These are phyloP conservation scores for Pampusana beccarii DNA, from an alignment of 2,113 vertebrate genomes.

Conservation along the genomic window DNA sequence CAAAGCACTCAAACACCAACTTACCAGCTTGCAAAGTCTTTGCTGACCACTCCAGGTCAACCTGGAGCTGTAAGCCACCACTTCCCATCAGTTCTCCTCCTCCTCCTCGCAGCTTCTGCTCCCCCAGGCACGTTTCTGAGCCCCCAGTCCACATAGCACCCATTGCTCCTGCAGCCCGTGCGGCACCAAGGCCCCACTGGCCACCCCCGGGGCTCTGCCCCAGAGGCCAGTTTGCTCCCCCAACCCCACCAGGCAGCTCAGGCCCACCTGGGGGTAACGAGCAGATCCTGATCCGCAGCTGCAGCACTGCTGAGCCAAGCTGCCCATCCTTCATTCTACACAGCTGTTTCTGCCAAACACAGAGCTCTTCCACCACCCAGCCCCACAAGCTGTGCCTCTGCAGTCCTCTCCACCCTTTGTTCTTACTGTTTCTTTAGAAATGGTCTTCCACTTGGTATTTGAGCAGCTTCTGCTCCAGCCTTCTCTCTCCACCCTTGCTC, in stretches of 20 bases:
- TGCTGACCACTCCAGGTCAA: neutral
- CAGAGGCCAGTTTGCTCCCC: fast-evolving
- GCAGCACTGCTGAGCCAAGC: neutral
- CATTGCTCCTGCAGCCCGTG: neutral
- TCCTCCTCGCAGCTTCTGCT: neutral
- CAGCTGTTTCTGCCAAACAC: neutral
- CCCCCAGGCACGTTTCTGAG: fast-evolving
- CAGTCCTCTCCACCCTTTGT: neutral
- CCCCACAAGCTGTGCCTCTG: fast-evolving
- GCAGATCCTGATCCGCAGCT: neutral
- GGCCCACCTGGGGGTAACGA: neutral
- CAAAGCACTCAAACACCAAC: neutral
- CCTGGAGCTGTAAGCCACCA: neutral
- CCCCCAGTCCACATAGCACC: neutral
- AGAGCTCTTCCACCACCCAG: neutral
- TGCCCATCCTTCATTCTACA: neutral
- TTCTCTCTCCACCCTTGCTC: neutral
- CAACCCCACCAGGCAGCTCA: neutral
- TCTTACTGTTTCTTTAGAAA: neutral
- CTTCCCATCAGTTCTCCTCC: neutral
- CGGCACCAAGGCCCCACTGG: neutral
- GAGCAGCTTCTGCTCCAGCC: neutral
- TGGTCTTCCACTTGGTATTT: neutral
- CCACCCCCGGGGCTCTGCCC: fast-evolving
- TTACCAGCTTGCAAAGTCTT: neutral